These are phyloP conservation scores for Chloroceryle aenea DNA, from an alignment of 2,113 vertebrate genomes.

Conservation along the genomic window DNA sequence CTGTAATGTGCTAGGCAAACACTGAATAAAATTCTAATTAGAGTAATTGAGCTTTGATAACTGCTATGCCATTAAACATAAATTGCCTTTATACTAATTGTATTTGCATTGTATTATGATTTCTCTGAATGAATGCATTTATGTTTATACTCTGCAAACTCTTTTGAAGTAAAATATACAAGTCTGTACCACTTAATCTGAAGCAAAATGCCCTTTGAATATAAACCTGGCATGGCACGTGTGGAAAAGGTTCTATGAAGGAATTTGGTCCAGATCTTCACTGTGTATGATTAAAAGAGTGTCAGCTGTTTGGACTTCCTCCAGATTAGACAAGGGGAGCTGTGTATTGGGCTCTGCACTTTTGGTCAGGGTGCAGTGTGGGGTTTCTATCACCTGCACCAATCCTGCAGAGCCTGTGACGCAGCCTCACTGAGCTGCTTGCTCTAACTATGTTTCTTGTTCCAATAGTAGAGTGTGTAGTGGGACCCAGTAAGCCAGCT, in stretches of 20 bases:
- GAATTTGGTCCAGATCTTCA: background rate
- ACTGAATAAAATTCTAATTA: constrained; percentile 55
- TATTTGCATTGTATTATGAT: constrained; percentile 57
- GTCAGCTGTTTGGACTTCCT: background rate
- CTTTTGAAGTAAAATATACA: constrained; percentile 37
- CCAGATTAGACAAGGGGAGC: background rate
- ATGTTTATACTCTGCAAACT: background rate
- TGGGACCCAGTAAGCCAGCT: background rate
- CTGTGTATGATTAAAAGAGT: background rate
- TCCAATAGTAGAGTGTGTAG: background rate
- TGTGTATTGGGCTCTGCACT: background rate
- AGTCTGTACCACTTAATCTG: constrained; percentile 1
- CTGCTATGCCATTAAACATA: constrained; percentile 63
- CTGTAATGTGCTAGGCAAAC: constrained; percentile 34
- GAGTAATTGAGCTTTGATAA: constrained; percentile 58
- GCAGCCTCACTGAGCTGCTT: background rate
- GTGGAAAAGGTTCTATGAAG: background rate
- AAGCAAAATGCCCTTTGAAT: background rate
- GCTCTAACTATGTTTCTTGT: background rate
- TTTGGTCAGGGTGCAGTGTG: background rate
- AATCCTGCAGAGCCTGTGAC: background rate
- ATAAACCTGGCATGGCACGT: background rate
- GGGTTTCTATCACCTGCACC: background rate
- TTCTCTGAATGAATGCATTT: constrained; percentile 21
- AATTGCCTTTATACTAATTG: constrained; percentile 59